A percentile compares a stretch with the other conserved stretches of the same genome.
These are phyloP conservation scores for Halcyon leucocephala DNA, from an alignment of 2,797 vertebrate genomes.

Conservation along the genomic window DNA sequence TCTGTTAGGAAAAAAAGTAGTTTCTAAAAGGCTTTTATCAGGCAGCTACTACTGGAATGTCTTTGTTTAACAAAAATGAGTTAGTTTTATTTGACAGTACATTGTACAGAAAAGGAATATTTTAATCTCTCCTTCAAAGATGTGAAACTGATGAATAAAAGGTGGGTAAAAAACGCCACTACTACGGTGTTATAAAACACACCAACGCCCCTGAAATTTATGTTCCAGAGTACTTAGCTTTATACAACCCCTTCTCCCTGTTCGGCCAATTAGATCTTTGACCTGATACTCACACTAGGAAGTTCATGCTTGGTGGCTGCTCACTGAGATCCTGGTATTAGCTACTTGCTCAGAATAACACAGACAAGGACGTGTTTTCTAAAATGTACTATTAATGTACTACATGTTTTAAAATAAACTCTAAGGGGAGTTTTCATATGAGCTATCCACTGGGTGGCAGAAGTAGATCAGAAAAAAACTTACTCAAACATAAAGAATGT, in stretches of 20 bases:
- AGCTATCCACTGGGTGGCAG: constrained; percentile 59
- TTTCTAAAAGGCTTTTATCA: not conserved
- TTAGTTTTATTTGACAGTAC: not conserved
- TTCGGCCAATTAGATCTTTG: not conserved
- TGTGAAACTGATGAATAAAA: not conserved
- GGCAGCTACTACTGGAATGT: not conserved
- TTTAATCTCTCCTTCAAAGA: not conserved
- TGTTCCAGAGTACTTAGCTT: not conserved
- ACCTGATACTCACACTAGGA: not conserved
- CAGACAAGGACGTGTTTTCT: not conserved
- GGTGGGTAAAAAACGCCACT: not conserved
- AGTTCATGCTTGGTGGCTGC: not conserved
- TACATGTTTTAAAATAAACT: not conserved
- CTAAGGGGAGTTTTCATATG: not conserved
- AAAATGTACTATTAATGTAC: not conserved
- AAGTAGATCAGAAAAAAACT: constrained; percentile 10
- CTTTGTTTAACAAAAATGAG: not conserved
- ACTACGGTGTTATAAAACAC: not conserved
- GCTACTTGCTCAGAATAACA: not conserved
- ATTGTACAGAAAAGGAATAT: not conserved
- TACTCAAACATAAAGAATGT: not conserved
- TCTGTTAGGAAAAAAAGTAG: not conserved
- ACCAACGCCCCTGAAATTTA: not conserved
- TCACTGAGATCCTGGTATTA: not conserved
- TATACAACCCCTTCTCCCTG: not conserved